phyloP scores from a whole-genome alignment of 1,140 invertebrate species.

The Chymomyza costata region DNA sequence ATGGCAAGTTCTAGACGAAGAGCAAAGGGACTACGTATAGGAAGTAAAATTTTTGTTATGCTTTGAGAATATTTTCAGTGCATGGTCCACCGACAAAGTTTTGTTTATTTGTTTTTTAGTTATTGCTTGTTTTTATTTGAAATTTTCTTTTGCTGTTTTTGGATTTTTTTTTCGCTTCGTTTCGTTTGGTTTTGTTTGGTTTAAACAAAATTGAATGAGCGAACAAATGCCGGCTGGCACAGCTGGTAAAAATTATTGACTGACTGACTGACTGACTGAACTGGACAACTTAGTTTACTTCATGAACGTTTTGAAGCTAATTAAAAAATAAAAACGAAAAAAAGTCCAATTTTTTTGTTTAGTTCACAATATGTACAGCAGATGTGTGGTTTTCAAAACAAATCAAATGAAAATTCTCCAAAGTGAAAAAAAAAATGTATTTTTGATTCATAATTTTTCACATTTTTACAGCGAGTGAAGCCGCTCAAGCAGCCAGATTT shows the following conservation, averaged over 20 bases:
- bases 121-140: constrained; percentile 42
- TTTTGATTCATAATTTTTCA: constrained; percentile 1
- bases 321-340: constrained; percentile 47
- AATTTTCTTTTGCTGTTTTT: constrained; percentile 67
- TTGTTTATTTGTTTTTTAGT: constrained; percentile 53
- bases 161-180: constrained; percentile 22
- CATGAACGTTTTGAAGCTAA: constrained; percentile 50
- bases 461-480: constrained; percentile 54
- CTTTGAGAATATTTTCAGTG: constrained; percentile 55
- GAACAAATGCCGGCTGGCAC: too few relatives aligned
- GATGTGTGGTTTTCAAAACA: constrained; percentile 33
- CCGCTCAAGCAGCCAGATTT: constrained; percentile 44
- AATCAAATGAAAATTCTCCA: constrained; percentile 21
- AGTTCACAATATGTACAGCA: constrained; percentile 51
- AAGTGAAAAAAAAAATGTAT: background rate
- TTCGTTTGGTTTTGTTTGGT: constrained; percentile 33
- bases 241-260: constrained; percentile 11
- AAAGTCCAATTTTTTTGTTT: background rate
- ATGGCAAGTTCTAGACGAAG: constrained; percentile 23
- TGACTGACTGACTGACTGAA: constrained; percentile 30
- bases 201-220: constrained; percentile 32
- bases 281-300: constrained; percentile 58
- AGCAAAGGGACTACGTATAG: constrained; percentile 8
- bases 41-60: constrained; percentile 2
- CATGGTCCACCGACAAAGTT: background rate